A percentile compares a stretch with the other conserved stretches of the same genome.
Evolutionary conservation across 2,113 vertebrate genomes (phyloP).

Genomic region (Leiothrix lutea): DNA sequence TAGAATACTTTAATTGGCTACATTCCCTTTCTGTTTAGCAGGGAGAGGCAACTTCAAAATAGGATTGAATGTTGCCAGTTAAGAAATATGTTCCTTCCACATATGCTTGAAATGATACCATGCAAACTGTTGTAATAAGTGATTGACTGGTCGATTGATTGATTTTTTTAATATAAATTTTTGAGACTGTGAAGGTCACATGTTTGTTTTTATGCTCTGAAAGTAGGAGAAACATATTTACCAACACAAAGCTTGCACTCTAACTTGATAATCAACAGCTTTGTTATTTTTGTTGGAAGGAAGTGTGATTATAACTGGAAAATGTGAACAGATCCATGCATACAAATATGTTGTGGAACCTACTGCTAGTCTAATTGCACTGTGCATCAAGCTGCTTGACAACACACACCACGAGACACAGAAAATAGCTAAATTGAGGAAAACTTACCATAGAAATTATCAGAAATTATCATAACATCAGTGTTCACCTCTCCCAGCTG

Average conservation of each 20-base stretch:
- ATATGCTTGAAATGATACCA: background rate
- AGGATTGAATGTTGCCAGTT: background rate
- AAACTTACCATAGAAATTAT: background rate
- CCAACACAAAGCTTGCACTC: conserved; percentile 15
- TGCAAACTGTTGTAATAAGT: background rate
- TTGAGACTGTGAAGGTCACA: background rate
- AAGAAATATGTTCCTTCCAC: conserved; percentile 3
- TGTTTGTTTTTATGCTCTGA: conserved; percentile 10
- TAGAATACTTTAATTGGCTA: background rate
- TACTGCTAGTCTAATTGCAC: background rate
- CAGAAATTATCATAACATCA: background rate
- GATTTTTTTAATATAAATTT: background rate
- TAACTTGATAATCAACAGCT: conserved; percentile 15
- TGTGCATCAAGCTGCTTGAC: background rate
- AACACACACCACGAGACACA: background rate
- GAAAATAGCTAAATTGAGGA: background rate
- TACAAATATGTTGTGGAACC: background rate
- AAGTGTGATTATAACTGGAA: background rate
- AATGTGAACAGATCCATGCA: background rate
- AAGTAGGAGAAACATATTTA: conserved; percentile 15
- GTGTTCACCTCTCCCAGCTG: background rate
- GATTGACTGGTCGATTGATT: background rate
- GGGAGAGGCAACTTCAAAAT: background rate
- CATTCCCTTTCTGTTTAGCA: background rate
- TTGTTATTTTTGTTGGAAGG: conserved; percentile 14